Percentiles rank a stretch among this genome's conserved stretches.
Conservation (phyloP, 2,888 invertebrate genomes). For the Synergus japonicus region DNA sequence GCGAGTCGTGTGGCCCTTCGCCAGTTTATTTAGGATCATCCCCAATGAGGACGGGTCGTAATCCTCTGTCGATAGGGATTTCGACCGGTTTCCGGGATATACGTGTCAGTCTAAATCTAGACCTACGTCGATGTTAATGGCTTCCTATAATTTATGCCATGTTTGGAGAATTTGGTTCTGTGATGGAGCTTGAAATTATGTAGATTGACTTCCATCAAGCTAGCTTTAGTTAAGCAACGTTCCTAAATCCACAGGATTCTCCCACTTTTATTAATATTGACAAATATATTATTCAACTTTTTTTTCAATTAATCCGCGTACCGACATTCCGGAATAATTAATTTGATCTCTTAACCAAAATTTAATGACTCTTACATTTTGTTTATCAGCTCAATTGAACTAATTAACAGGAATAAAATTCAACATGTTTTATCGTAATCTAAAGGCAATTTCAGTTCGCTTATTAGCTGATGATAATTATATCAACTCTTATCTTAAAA, state of each 20-base stretch:
- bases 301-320: too few species aligned
- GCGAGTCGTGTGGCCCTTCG: conserved; percentile 71
- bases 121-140: conserved; percentile 40
- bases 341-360: background rate
- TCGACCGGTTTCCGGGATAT: conserved; percentile 39
- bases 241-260: background rate
- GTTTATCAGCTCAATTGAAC: background rate
- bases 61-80: conserved; percentile 51
- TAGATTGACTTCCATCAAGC: conserved; percentile 23
- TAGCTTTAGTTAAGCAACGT: conserved; percentile 3
- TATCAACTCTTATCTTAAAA: background rate
- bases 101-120: conserved; percentile 24
- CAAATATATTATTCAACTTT: too few species aligned
- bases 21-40: conserved; percentile 76
- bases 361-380: background rate
- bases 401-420: background rate
- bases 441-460: background rate
- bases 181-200: conserved; percentile 35
- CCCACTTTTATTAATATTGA: too few species aligned
- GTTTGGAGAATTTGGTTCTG: conserved; percentile 34
- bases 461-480: background rate
- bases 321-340: background rate
- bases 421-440: background rate
- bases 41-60: conserved; percentile 58
- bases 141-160: conserved; percentile 31